These are phyloP conservation scores for Cladopsammia gracilis DNA, from an alignment of 64 coral and sea anemone species.

Conservation along the genomic window DNA sequence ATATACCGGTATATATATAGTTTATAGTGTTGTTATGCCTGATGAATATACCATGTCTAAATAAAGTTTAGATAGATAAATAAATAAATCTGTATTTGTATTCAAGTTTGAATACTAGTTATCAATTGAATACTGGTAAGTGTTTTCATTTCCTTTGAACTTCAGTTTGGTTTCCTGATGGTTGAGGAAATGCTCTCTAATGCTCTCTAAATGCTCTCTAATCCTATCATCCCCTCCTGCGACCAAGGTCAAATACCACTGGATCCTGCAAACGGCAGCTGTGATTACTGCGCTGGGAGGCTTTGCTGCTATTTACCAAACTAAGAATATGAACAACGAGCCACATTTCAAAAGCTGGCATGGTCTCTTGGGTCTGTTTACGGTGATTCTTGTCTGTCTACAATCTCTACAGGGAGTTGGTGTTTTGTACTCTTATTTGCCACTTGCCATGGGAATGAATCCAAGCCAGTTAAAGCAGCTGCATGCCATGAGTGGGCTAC, in stretches of 20 bases:
- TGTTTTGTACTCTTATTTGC: conserved; percentile 74
- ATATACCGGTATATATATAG: too few relatives aligned
- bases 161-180: conserved; percentile 95
- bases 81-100: too few relatives aligned
- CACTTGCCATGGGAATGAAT: conserved; percentile 66
- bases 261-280: conserved; percentile 78
- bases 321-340: conserved; percentile 87
- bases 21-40: too few relatives aligned
- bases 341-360: conserved; percentile 92
- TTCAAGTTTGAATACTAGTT: background rate
- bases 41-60: too few relatives aligned
- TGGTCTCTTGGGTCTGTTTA: conserved; percentile 72
- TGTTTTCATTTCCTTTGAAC: background rate
- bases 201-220: conserved; percentile 96
- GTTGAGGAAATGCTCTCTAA: conserved; percentile 92
- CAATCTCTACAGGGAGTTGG: conserved; percentile 81
- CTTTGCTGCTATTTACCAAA: conserved; percentile 84
- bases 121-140: too few relatives aligned
- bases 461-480: conserved; percentile 82
- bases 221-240: conserved; percentile 64
- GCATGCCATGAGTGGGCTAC: conserved; percentile 81
- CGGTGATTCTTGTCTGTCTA: conserved; percentile 76
- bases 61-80: too few relatives aligned
- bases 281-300: conserved; percentile 63
- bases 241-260: conserved; percentile 84